Conservation (phyloP, 2,888 invertebrate species). For the Apodemia hepburni region DNA sequence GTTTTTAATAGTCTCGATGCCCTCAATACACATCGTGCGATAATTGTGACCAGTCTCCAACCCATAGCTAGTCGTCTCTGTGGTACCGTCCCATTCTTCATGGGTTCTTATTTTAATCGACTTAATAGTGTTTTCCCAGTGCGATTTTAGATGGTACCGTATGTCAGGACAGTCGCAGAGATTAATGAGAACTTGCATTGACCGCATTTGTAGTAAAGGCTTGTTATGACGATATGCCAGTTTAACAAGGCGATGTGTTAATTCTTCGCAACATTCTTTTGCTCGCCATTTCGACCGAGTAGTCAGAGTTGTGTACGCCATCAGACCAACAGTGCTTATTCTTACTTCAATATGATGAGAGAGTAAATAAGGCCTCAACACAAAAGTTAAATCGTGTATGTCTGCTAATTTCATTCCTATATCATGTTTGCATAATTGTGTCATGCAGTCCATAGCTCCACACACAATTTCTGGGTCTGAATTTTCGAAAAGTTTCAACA, state of each 20-base stretch:
- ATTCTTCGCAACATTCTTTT: slow-evolving; percentile 47
- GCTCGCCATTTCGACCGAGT: slow-evolving; percentile 65
- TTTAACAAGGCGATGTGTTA: slow-evolving; percentile 46
- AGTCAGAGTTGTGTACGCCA: slow-evolving; percentile 57
- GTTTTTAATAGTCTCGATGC: slow-evolving; percentile 53
- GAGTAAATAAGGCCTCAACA: slow-evolving; percentile 40
- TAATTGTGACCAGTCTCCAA: slow-evolving; percentile 59
- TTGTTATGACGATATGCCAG: slow-evolving; percentile 37
- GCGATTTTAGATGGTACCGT: slow-evolving; percentile 46
- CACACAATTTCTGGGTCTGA: slow-evolving; percentile 46
- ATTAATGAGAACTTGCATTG: slow-evolving; percentile 61
- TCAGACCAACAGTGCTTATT: slow-evolving; percentile 51
- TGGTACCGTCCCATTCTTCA: slow-evolving; percentile 61
- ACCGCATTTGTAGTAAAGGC: slow-evolving; percentile 51
- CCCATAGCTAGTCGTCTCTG: slow-evolving; percentile 49
- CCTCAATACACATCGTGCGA: slow-evolving; percentile 58
- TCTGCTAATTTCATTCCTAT: slow-evolving; percentile 58
- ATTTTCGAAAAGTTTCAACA: slow-evolving; percentile 48
- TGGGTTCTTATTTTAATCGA: slow-evolving; percentile 46
- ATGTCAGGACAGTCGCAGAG: slow-evolving; percentile 66
- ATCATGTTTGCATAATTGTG: slow-evolving; percentile 60
- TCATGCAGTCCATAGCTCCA: slow-evolving; percentile 58
- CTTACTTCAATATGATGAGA: slow-evolving; percentile 43
- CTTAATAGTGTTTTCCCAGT: slow-evolving; percentile 46
- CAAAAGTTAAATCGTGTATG: slow-evolving; percentile 50